phyloP scores from a whole-genome alignment of 1,140 invertebrate genomes.

The Pararge aegeria region DNA sequence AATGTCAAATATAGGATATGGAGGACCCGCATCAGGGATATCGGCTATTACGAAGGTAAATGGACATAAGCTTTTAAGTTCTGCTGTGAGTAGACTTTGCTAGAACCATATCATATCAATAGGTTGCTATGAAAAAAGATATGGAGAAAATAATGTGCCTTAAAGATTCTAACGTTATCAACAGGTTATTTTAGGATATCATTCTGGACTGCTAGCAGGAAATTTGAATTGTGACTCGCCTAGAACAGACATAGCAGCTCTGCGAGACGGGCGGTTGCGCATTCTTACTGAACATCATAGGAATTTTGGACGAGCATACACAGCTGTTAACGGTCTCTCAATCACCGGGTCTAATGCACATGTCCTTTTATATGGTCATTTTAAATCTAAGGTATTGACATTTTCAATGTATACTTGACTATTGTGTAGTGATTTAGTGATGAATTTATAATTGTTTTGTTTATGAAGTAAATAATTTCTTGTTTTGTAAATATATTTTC shows the following conservation, averaged over 20 bases:
- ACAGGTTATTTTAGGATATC: conserved; percentile 52
- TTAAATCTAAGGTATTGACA: no score
- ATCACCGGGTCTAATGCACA: conserved; percentile 51
- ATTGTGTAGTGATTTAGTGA: neutral
- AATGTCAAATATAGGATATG: conserved; percentile 88
- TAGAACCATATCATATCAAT: no score
- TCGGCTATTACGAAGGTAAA: conserved; percentile 75
- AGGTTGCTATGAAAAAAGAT: no score
- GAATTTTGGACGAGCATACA: conserved; percentile 33
- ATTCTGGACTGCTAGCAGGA: conserved; percentile 39
- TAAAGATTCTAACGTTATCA: neutral
- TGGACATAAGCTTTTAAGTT: no score
- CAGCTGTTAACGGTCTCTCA: conserved; percentile 47
- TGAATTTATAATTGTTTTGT: no score
- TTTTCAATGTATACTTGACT: no score
- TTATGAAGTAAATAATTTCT: no score
- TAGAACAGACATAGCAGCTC: conserved; percentile 38
- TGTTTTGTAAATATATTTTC: neutral
- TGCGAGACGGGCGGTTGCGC: conserved; percentile 43
- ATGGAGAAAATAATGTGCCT: no score
- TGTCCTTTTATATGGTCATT: conserved; percentile 40
- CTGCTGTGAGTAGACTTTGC: no score
- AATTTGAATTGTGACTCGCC: conserved; percentile 45
- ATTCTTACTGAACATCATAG: conserved; percentile 42
- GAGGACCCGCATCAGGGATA: conserved; percentile 83